Base-by-base conservation (phyloP, 64 coral and sea anemone species). In the Catalaphyllia jardinei region DNA sequence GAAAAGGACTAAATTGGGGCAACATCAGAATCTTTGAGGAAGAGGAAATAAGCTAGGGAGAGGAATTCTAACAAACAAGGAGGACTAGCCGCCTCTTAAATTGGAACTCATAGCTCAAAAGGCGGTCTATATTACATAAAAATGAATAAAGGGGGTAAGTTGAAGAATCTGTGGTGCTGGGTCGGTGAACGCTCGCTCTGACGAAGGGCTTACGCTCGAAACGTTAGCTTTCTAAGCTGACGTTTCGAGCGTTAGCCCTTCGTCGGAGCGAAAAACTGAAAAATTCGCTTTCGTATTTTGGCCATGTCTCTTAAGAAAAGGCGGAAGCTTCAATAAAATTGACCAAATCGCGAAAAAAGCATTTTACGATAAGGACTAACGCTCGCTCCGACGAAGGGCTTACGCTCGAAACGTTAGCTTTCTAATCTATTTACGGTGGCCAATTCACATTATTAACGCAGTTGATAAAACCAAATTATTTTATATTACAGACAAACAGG, bases 311-410 rank as follows among this genome's bases (percentile, higher is more conserved):
- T 74, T 74, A 35, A 29, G 72, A 74, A 74, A 74, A 74, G 27
- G 72, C n/a, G 72, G 27, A 74, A 74, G 72, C 27, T 35, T 74
- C 8, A 74, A 74, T 74, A 15, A 74, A 74, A 74, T 31, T 74
- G 0, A 74, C 28, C 29, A 74, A 74, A 29, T 74, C 3, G 27
- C 8, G 72, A 29, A 74, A 74, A 74, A 16, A n/a, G n/a, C 38
- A 39, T 2, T 39, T 39, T 74, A 74, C 17, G 25, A 74, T 35
- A 74, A 29, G 72, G 27, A 74, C 72, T 35, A 74, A 74, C 33
- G n/a, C n/a, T n/a, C n/a, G n/a, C n/a, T n/a, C n/a, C n/a, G n/a
- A n/a, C n/a, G n/a, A n/a, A n/a, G n/a, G n/a, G n/a, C n/a, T n/a
- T n/a, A n/a, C n/a, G n/a, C n/a, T n/a, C n/a, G n/a, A n/a, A n/a